Evolutionary conservation across 1,140 invertebrate genomes (phyloP), one percentile per base, ranked within the genome.

Genomic region (Lordiphosa stackelbergi): DNA sequence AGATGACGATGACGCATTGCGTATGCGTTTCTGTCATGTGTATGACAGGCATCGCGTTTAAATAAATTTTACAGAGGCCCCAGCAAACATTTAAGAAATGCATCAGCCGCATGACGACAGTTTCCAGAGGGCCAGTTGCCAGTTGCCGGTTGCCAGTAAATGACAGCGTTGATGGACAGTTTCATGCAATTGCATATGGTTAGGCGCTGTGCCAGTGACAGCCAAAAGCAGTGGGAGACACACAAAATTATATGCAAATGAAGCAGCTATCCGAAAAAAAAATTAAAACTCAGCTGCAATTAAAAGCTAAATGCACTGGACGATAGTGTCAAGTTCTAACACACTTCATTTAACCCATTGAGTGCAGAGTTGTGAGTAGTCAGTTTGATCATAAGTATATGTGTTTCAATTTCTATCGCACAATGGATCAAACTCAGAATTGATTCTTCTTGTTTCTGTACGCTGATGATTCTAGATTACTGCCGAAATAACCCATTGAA

Each of bases 161-260:
- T 79, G 74, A 79, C 74, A 79, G 75, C 71, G 74, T 71, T 79
- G 74, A 79, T 81, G 74, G 74, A 79, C 74, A 79, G 74, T 81
- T 79, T 66, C 74, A 70, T 81, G 75, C 74, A 81, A 81, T 79
- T 81, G 75, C 74, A 79, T 79, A 79, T 81, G 74, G 70, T 81
- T 81, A 74, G 75, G 66, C 75, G 61, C 64, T 63, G 66, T 74
- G 74, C 53, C 70, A 78, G 53, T 79, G 73, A 69, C 73, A 78
- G 73, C 41, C 46, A 51, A 64, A 54, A 52, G 31, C 53, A 43
- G 42, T 22, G 12, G 47, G 13, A 19, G 34, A 56, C 53, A 57
- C 58, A 49, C 75, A 63, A 71, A 81, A 83, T 81, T 54, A 81
- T 74, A 81, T 81, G 75, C 75, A 81, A 81, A 81, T 81, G 71